A percentile compares a stretch with the other conserved stretches of the same genome.
phyloP scores from a whole-genome alignment of 2,888 invertebrate species.

The Leptura quadrifasciata region DNA sequence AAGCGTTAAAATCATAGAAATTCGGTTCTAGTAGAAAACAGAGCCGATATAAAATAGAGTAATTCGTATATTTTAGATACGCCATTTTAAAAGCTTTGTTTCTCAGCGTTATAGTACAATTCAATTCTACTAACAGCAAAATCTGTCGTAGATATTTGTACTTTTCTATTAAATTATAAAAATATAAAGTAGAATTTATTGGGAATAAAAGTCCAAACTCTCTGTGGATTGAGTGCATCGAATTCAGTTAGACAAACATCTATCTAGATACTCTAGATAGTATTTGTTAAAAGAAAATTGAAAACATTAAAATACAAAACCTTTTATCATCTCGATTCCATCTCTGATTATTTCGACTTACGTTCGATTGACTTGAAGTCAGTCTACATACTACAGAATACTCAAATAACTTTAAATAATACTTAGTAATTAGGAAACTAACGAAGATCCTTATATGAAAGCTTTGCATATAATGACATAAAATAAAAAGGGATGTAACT shows the following conservation, averaged over 20 bases:
- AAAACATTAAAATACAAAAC: neutral
- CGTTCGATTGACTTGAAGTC: neutral
- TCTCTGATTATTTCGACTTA: neutral
- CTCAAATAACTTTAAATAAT: neutral
- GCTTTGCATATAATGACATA: neutral
- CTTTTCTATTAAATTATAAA: constrained; percentile 18
- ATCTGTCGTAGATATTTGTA: constrained; percentile 1
- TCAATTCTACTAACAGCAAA: constrained; percentile 6
- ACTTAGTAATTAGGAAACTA: neutral
- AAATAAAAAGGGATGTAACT: neutral
- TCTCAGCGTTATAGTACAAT: neutral
- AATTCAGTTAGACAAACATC: neutral
- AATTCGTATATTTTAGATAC: no score
- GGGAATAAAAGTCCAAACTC: constrained; percentile 5
- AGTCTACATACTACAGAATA: neutral
- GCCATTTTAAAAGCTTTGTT: neutral
- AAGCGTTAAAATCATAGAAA: no score
- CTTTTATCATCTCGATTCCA: neutral
- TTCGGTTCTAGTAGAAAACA: no score
- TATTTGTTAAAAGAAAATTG: constrained; percentile 3
- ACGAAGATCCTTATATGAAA: neutral
- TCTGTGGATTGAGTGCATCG: neutral
- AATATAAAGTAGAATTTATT: constrained; percentile 18
- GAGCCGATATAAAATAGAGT: no score
- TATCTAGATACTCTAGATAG: neutral